phyloP scores from a whole-genome alignment of 2,113 vertebrate genomes.

The Callithrix jacchus region DNA sequence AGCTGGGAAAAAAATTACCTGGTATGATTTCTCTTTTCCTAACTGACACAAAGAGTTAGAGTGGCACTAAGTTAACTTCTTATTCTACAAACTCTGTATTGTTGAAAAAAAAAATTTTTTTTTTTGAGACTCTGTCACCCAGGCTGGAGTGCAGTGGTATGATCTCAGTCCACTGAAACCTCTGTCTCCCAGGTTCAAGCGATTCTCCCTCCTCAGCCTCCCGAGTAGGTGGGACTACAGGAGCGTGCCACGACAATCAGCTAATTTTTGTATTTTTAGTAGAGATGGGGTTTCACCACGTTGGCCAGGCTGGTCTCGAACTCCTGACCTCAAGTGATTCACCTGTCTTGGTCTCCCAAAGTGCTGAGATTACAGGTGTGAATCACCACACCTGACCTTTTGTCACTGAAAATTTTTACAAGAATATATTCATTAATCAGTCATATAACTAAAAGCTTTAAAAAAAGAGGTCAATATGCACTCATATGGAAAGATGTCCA shows the following conservation, averaged over 20 bases:
- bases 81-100: neutral
- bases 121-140: neutral
- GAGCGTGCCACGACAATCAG: rapidly evolving
- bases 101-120: neutral
- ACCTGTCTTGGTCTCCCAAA: neutral
- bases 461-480: neutral
- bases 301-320: no score
- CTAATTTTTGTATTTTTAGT: no score
- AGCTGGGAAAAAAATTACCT: neutral
- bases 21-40: neutral
- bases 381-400: neutral
- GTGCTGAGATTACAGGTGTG: neutral
- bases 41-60: neutral
- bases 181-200: neutral
- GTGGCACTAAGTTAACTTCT: neutral
- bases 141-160: neutral
- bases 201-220: no score
- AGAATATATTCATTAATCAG: neutral
- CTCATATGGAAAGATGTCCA: neutral
- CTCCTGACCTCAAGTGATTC: neutral
- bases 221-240: no score
- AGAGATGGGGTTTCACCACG: no score
- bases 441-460: neutral
- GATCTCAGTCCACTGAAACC: neutral
- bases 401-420: neutral